Base-by-base conservation (phyloP, 2,113 vertebrate genomes). In the Neogobius melanostomus region DNA sequence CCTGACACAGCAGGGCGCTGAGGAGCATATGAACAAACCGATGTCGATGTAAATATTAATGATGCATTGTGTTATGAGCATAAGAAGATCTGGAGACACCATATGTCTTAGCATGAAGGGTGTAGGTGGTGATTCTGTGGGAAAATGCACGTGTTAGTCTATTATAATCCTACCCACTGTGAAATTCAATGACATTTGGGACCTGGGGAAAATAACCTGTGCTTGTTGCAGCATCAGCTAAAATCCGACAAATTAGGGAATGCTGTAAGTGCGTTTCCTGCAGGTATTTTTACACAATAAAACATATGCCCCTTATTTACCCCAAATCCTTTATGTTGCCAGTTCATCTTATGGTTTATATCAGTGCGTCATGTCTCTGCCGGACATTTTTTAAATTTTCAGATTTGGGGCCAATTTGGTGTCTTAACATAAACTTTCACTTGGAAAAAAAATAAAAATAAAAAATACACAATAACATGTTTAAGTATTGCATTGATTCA, bases 11-110 rank as follows among this genome's bases (percentile, higher is more conserved):
- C 10, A 45, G 2, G 42, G 43, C 44, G 65, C 67, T 52, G 36
- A 11, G 48, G 53, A 71, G 9, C 69, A 78, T 73, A 75, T 59
- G 77, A 66, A 42, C 52, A 28, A 17, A 80, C 63, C 57, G 69
- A 82, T 77, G 72, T 42, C 64, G 21, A 47, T 46, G 66, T 64
- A 75, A 84, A 84, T 84, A 81, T 74, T 81, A 73, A 81, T 73
- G 71, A 71, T 51, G 64, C 48, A 67, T 64, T 69, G 43, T 73
- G 8, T 6, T 45, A 72, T 60, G 53, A 74, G 64, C 67, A 86
- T 80, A 77, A 77, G 76, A 42, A 72, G 56, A 49, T 69, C 54
- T 62, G 63, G 75, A 53, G 45, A 60, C 15, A 49, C 64, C 49
- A 69, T 59, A 68, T 71, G 77, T 1, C 14, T 72, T 46, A 44